phyloP scores from a whole-genome alignment of 2,113 vertebrate species.

The Ochotona princeps region DNA sequence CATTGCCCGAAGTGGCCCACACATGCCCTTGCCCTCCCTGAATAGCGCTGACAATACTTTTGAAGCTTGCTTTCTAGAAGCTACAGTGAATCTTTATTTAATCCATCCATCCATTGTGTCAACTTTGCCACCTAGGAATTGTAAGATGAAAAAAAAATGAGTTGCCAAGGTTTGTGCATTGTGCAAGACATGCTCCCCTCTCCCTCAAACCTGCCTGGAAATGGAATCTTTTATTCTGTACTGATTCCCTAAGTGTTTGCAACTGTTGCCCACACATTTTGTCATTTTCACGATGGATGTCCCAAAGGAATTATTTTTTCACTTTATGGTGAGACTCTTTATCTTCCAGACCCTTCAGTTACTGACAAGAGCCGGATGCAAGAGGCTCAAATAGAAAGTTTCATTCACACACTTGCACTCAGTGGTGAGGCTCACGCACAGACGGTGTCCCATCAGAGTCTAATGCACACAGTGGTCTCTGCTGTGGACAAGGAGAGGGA shows the following conservation, averaged over 20 bases:
- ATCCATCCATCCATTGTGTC: slow-evolving; percentile 48
- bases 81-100: slow-evolving; percentile 75
- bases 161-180: slow-evolving; percentile 19
- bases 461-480: neutral
- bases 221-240: slow-evolving; percentile 67
- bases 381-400: slow-evolving; percentile 67
- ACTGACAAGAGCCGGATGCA: slow-evolving; percentile 73
- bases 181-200: neutral
- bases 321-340: slow-evolving; percentile 83
- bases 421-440: neutral
- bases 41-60: slow-evolving; percentile 60
- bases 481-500: neutral
- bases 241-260: slow-evolving; percentile 59
- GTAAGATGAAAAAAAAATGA: neutral
- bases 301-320: slow-evolving; percentile 81
- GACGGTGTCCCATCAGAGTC: neutral
- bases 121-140: slow-evolving; percentile 64
- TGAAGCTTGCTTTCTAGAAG: slow-evolving; percentile 64
- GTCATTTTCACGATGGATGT: slow-evolving; percentile 71
- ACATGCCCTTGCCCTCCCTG: slow-evolving; percentile 29
- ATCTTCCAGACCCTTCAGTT: slow-evolving; percentile 84
- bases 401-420: neutral
- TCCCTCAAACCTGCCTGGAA: slow-evolving; percentile 53
- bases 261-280: slow-evolving; percentile 65
- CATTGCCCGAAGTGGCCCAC: slow-evolving; percentile 28